phyloP scores from a whole-genome alignment of 2,797 vertebrate species.

The Xyrichtys novacula region DNA sequence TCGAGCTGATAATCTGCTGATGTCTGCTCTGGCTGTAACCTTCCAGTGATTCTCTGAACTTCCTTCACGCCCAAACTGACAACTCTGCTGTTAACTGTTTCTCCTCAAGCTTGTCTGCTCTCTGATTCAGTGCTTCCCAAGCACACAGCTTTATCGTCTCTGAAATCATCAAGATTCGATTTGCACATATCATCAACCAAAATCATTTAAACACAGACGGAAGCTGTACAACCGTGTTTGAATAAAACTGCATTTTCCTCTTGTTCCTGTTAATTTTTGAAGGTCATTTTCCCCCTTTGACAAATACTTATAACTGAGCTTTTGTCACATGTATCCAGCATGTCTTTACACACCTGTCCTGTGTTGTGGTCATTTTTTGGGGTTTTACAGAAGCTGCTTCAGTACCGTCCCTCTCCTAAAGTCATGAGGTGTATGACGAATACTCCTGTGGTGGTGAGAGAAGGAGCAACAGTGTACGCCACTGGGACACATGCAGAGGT shows the following conservation, averaged over 20 bases:
- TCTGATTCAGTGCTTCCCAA: too few relatives aligned
- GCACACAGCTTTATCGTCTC: too few relatives aligned
- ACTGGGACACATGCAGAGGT: constrained; percentile 92
- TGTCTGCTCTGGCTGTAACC: neutral
- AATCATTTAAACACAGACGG: too few relatives aligned
- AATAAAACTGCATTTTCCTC: too few relatives aligned
- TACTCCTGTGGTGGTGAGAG: constrained; percentile 94
- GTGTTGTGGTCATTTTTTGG: constrained; percentile 8
- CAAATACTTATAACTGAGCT: neutral
- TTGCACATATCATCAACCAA: too few relatives aligned
- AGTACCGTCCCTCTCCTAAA: constrained; percentile 88
- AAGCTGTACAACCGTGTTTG: too few relatives aligned
- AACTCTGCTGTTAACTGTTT: neutral
- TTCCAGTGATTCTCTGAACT: neutral
- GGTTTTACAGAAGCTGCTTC: constrained; percentile 87
- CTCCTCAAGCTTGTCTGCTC: neutral
- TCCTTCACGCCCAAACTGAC: neutral
- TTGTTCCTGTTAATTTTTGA: too few relatives aligned
- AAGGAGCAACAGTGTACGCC: constrained; percentile 96
- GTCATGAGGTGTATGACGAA: constrained; percentile 98
- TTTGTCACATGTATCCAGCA: neutral
- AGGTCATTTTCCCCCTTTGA: too few relatives aligned
- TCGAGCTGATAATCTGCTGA: neutral
- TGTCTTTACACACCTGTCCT: neutral
- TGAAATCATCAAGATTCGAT: too few relatives aligned